Evolutionary conservation across 2,888 invertebrate genomes (phyloP), one percentile per base, ranked within the genome.

Genomic region (Metellina segmentata): DNA sequence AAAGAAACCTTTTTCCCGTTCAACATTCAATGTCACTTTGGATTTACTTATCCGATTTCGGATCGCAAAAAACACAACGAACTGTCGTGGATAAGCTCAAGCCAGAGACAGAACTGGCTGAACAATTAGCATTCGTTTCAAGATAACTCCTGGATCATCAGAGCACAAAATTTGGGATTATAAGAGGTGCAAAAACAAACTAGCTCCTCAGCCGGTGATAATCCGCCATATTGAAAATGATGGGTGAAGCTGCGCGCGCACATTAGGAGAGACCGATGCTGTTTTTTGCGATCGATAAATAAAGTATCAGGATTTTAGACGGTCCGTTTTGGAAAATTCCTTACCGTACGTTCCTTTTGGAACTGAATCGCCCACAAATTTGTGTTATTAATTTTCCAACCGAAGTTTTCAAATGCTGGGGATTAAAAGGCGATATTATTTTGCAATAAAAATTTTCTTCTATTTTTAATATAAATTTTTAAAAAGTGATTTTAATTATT

Each of bases 201-300:
- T 52, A 81, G 72, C 20, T 75, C 82, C 48, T 85, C 82, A 13
- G 70, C 86, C 86, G 90, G 90, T 77, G 61, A 34, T 86, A 77
- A 77, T 86, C 90, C 86, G 86, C 90, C 90, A 91, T 91, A 77
- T 91, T 91, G 81, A 52, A 91, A 89, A 81, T 81, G 85, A 90
- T 61, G 81, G 72, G 77, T 13, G 72, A 83, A 20, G 61, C n/a
- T 81, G 89, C 89, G 89, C 89, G 74, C 89, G 89, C 89, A 83
- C 71, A 78, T 70, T 16, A 48, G 48, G 88, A 51, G 75, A 19
- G 88, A 89, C 53, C 71, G 74, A 89, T 78, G 89, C 89, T 81
- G 89, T 71, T 89, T 83, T 85, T 52, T 34, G 71, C 77, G 89
- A 89, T 79, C 89, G 69, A 89, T 89, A 88, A 88, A 88, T 88